Percentiles rank a stretch among this genome's conserved stretches.
phyloP scores from a whole-genome alignment of 2,113 vertebrate genomes.

The Sebastes fasciatus region DNA sequence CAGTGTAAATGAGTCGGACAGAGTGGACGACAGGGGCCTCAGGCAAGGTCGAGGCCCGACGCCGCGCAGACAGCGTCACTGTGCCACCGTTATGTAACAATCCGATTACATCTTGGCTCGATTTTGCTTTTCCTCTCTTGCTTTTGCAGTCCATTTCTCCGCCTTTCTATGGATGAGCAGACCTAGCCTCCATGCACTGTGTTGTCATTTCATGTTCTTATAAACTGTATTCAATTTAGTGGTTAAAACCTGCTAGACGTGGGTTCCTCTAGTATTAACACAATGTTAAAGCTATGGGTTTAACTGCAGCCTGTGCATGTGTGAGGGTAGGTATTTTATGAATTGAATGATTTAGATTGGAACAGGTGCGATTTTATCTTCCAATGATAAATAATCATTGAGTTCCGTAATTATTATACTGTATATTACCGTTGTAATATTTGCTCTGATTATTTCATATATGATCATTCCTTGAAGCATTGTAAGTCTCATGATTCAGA shows the following conservation, averaged over 20 bases:
- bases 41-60: slow-evolving; percentile 21
- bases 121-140: slow-evolving; percentile 18
- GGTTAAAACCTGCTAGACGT: not conserved
- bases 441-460: slow-evolving; percentile 15
- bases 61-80: slow-evolving; percentile 42
- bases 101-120: slow-evolving; percentile 59
- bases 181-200: not conserved
- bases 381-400: not conserved
- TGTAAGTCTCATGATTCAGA: not conserved
- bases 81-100: slow-evolving; percentile 60
- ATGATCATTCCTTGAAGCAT: not conserved
- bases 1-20: slow-evolving; percentile 61
- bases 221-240: not conserved
- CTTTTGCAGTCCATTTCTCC: slow-evolving; percentile 8
- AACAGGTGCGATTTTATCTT: slow-evolving; percentile 29
- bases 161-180: not conserved
- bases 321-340: slow-evolving; percentile 9
- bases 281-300: not conserved
- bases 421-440: not conserved
- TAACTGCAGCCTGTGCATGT: not conserved
- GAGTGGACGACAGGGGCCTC: slow-evolving; percentile 38
- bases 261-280: not conserved
- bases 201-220: not conserved
- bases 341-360: slow-evolving; percentile 6
- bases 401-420: slow-evolving; percentile 10